Percentiles rank a stretch among this genome's conserved stretches.
Evolutionary conservation across 2,797 vertebrate species (phyloP).

Genomic region (Australoheros facetus): DNA sequence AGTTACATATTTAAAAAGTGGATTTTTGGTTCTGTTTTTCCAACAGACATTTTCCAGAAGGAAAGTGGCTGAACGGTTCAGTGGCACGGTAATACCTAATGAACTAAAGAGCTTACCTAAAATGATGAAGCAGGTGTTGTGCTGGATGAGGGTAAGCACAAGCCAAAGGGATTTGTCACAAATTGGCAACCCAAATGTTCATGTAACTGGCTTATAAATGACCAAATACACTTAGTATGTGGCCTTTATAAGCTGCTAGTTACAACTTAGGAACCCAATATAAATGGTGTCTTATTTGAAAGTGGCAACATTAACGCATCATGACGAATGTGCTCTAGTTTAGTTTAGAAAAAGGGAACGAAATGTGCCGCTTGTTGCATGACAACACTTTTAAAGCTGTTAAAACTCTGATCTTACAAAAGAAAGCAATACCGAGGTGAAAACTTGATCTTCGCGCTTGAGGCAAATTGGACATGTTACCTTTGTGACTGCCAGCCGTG

Average conservation of each 20-base stretch:
- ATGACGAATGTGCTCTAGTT: background rate
- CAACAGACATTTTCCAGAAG: background rate
- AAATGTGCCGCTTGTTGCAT: constrained; percentile 4
- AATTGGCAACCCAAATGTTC: constrained; percentile 22
- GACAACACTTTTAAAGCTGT: constrained; percentile 13
- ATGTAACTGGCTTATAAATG: constrained; percentile 7
- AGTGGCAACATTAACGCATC: background rate
- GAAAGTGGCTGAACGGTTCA: background rate
- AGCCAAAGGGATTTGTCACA: constrained; percentile 19
- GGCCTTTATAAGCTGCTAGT: background rate
- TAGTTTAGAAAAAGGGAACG: constrained; percentile 5
- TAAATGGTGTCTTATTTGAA: background rate
- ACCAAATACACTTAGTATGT: background rate
- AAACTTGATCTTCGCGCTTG: constrained; percentile 25
- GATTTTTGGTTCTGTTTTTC: background rate
- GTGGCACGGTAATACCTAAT: background rate
- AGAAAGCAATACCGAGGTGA: constrained; percentile 20
- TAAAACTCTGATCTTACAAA: constrained; percentile 16
- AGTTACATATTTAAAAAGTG: background rate
- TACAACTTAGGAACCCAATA: background rate
- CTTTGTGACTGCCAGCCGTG: background rate
- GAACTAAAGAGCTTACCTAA: constrained; percentile 22
- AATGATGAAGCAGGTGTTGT: constrained; percentile 9
- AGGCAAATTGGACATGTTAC: constrained; percentile 25
- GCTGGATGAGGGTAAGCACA: constrained; percentile 18